phyloP scores from a whole-genome alignment of 2,113 vertebrate species.

The Myocastor coypus region DNA sequence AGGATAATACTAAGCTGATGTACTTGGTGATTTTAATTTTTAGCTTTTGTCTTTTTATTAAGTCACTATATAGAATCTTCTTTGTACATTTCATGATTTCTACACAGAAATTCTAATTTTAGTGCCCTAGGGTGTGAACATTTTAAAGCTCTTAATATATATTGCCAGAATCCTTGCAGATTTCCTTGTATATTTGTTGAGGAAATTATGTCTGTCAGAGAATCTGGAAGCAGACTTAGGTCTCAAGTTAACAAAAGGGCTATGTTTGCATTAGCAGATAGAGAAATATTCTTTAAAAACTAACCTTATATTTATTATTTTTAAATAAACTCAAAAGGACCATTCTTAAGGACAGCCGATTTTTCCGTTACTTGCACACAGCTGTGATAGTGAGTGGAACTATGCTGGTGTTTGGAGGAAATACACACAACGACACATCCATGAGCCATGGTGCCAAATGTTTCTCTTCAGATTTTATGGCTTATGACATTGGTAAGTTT shows the following conservation, averaged over 20 bases:
- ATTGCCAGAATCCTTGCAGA: constrained; percentile 13
- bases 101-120: constrained; percentile 18
- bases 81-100: constrained; percentile 8
- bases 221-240: constrained; percentile 47
- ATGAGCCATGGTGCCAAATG: constrained; percentile 99
- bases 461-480: constrained; percentile 98
- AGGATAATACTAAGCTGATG: background rate
- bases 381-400: constrained; percentile 94
- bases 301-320: constrained; percentile 75
- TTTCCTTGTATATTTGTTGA: constrained; percentile 40
- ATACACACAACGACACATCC: constrained; percentile 99
- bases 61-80: background rate
- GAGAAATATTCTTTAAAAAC: background rate
- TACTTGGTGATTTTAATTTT: constrained; percentile 52
- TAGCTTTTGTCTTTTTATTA: constrained; percentile 3
- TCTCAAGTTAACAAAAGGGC: constrained; percentile 59
- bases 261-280: constrained; percentile 56
- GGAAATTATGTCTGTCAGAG: background rate
- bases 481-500: constrained; percentile 95
- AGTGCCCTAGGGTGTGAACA: background rate
- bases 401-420: constrained; percentile 98
- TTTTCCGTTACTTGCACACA: constrained; percentile 97
- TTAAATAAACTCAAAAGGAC: constrained; percentile 88
- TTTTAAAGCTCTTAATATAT: constrained; percentile 54
- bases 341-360: constrained; percentile 95